phyloP scores from a whole-genome alignment of 1,140 invertebrate genomes.

The Nomia melanderi region DNA sequence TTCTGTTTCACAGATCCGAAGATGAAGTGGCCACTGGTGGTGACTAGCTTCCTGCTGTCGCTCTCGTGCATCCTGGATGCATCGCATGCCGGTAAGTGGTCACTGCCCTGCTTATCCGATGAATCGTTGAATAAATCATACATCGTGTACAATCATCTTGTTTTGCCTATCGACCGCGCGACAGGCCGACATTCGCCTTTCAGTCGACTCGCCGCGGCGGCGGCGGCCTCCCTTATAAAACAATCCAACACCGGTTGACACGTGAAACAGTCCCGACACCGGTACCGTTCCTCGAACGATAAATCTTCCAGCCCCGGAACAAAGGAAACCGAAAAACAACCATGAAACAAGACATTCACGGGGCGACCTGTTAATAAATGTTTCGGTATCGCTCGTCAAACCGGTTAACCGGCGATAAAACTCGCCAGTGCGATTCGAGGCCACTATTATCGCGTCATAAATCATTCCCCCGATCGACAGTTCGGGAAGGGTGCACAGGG shows the following conservation, averaged over 20 bases:
- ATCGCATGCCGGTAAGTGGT: slow-evolving; percentile 70
- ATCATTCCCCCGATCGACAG: slow-evolving; percentile 36
- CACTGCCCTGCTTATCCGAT: slow-evolving; percentile 25
- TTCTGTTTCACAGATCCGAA: slow-evolving; percentile 71
- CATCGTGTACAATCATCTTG: slow-evolving; percentile 33
- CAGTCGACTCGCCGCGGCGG: too few species aligned
- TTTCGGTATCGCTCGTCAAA: slow-evolving; percentile 13
- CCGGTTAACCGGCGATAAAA: slow-evolving; percentile 25
- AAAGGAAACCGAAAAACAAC: background rate
- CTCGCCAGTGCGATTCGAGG: slow-evolving; percentile 13
- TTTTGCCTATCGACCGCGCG: slow-evolving; percentile 24
- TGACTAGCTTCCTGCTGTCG: slow-evolving; percentile 72
- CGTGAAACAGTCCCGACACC: background rate
- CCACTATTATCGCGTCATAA: slow-evolving; percentile 34
- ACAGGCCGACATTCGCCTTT: slow-evolving; percentile 15
- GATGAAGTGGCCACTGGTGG: slow-evolving; percentile 75
- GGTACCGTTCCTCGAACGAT: background rate
- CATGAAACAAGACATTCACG: background rate
- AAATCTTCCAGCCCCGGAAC: background rate
- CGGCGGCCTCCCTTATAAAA: too few species aligned
- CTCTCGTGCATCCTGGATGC: slow-evolving; percentile 71
- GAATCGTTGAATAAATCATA: slow-evolving; percentile 38
- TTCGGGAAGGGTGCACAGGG: too few species aligned
- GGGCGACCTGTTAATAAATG: slow-evolving; percentile 25
- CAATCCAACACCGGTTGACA: too few species aligned